Base-by-base conservation (phyloP, 1,140 invertebrate species). In the Caenorhabditis remanei region DNA sequence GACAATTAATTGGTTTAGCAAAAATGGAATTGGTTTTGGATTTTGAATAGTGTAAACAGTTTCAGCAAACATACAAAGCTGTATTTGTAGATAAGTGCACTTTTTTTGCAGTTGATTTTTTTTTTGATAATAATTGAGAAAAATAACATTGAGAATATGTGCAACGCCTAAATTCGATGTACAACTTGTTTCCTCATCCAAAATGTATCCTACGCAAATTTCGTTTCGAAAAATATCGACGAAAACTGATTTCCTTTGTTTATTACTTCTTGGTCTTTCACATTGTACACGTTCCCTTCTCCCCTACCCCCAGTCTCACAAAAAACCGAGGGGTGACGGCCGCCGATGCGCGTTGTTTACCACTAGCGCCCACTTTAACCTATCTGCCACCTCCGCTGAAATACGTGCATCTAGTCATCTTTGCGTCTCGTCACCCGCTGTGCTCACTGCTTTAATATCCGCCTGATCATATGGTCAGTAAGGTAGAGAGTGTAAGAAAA, bases 301-400 rank as follows among this genome's bases (percentile, higher is more conserved):
- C n/a, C 46, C 40, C 11, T 50, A 48, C 71, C 71, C 71, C 71
- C 71, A 50, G 43, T 32, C n/a, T 50, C 63, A 40, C 32, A 79
- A n/a, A 63, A 50, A 79, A 79, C 11, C n/a, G 11, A 46, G 41
- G 41, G 43, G 41, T 24, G 71, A 50, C 71, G 71, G 46, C 71
- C 2, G 71, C 21, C 46, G 71, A 40, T 11, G 71, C 71, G 71
- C 46, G 71, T 79, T 79, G 71, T 79, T 79, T 79, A 79, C 71
- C 71, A 79, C 71, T 79, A 21, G 71, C 71, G 71, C 71, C 71
- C 71, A 50, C 46, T 79, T 79, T 50, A 79, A 79, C 71, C 46
- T 79, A 79, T 79, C 71, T 79, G 71, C 71, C 71, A 79, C 71
- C 71, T 79, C 71, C 21, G 9, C 46, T 14, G 21, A 24, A 79